Conservation (phyloP, 2,888 invertebrate species). For the Sarcophaga variegata region DNA sequence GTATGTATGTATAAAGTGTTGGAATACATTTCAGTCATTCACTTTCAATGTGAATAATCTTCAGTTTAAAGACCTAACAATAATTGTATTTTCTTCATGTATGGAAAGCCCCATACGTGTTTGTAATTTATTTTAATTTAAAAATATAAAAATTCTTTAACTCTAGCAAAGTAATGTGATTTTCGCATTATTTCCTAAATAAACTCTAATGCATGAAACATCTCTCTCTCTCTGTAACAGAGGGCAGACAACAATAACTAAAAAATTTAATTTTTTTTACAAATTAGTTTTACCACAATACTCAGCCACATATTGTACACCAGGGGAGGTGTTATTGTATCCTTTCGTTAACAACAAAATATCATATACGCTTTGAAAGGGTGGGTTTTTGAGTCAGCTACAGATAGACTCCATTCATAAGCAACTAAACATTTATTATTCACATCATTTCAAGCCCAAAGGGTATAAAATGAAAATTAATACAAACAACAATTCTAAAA, state of each 20-base stretch:
- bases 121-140: conserved; percentile 62
- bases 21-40: too few relatives aligned
- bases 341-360: conserved; percentile 45
- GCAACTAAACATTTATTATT: conserved; percentile 41
- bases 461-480: conserved; percentile 69
- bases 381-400: conserved; percentile 19
- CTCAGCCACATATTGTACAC: conserved; percentile 60
- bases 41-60: too few relatives aligned
- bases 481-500: conserved; percentile 51
- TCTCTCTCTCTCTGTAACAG: not conserved
- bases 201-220: not conserved
- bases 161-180: conserved; percentile 56
- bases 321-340: conserved; percentile 65
- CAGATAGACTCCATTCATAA: not conserved
- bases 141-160: conserved; percentile 38
- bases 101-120: conserved; percentile 41
- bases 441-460: conserved; percentile 61
- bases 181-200: conserved; percentile 43
- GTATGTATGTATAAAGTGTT: too few relatives aligned
- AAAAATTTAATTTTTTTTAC: conserved; percentile 45
- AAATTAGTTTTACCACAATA: conserved; percentile 69
- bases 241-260: conserved; percentile 18
- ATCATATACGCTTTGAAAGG: not conserved
- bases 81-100: too few relatives aligned
- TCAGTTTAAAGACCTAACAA: not conserved